These are phyloP conservation scores for Synodontis membranacea DNA, from an alignment of 2,113 vertebrate species.

Conservation along the genomic window DNA sequence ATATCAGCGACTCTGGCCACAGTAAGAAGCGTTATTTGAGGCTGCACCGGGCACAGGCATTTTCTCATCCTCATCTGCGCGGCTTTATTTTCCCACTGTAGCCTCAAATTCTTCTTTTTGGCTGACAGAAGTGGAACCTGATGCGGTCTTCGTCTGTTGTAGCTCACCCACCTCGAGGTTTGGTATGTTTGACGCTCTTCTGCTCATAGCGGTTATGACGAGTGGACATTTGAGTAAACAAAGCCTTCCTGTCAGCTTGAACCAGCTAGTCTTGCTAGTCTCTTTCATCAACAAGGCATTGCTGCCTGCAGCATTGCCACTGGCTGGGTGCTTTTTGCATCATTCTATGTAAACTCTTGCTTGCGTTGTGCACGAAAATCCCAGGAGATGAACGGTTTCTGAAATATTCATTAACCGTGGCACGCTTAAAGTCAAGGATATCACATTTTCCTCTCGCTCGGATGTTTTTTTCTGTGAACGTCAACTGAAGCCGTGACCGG, in stretches of 20 bases:
- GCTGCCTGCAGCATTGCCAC: neutral
- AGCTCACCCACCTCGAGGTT: neutral
- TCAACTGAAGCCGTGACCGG: neutral
- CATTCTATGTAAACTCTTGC: neutral
- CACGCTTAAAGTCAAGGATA: neutral
- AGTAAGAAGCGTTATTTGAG: neutral
- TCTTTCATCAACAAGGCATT: neutral
- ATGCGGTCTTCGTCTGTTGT: neutral
- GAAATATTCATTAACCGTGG: neutral
- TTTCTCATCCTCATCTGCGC: neutral
- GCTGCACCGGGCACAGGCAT: neutral
- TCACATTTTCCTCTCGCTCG: neutral
- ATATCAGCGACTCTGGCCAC: neutral
- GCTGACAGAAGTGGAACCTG: neutral
- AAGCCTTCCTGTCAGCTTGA: neutral
- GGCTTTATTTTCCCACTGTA: neutral
- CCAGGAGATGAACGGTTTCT: neutral
- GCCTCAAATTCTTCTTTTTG: neutral
- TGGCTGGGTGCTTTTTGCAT: neutral
- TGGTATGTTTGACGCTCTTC: neutral
- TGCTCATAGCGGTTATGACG: neutral
- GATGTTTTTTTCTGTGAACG: neutral
- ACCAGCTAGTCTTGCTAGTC: neutral
- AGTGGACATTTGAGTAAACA: neutral
- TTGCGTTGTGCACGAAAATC: neutral